phyloP scores from a whole-genome alignment of 2,888 invertebrate genomes.

The Eurois occulta region DNA sequence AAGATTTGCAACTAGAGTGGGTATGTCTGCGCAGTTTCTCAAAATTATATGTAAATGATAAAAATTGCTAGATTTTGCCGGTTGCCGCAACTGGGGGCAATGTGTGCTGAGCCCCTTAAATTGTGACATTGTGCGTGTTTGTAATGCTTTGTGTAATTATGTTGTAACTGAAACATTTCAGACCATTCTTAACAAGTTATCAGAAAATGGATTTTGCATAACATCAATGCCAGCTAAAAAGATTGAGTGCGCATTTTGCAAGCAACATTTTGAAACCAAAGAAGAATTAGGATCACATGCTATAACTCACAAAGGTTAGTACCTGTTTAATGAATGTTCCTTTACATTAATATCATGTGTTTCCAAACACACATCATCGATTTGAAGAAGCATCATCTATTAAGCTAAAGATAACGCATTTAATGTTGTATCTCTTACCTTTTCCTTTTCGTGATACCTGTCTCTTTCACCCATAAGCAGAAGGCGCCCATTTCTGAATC shows the following conservation, averaged over 20 bases:
- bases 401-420: too few species aligned
- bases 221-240: slow-evolving; percentile 75
- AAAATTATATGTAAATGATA: neutral
- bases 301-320: slow-evolving; percentile 80
- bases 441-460: too few species aligned
- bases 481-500: too few species aligned
- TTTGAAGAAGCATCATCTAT: too few species aligned
- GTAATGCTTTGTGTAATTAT: slow-evolving; percentile 20
- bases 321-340: neutral
- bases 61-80: neutral
- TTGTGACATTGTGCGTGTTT: neutral
- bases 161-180: slow-evolving; percentile 63
- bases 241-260: slow-evolving; percentile 81
- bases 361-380: too few species aligned
- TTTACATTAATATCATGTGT: too few species aligned
- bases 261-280: slow-evolving; percentile 79
- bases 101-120: neutral
- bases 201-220: slow-evolving; percentile 81
- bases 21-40: neutral
- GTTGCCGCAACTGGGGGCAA: neutral
- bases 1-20: neutral
- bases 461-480: too few species aligned
- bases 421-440: too few species aligned
- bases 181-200: slow-evolving; percentile 82
- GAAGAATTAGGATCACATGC: slow-evolving; percentile 80